Base-by-base conservation (phyloP, 2,113 vertebrate species). In the Formicarius rufipectus region DNA sequence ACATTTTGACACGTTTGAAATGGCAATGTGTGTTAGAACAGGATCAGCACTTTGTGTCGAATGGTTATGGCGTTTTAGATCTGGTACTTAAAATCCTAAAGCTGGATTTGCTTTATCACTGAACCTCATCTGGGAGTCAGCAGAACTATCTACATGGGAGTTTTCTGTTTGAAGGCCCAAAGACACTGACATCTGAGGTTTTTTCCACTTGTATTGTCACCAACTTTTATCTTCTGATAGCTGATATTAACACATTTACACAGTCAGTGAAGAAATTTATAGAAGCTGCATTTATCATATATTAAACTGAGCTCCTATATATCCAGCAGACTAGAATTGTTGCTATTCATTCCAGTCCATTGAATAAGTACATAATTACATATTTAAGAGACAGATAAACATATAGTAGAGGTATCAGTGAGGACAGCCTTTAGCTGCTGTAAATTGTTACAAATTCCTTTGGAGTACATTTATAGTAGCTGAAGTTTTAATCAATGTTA, bases 401-500 rank as follows among this genome's bases (percentile, higher is more conserved):
- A 77, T 53, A 75, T 18, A 86, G 45, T 62, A 73, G 62, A 82
- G 40, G 44, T 72, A 82, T 87, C 53, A 47, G 14, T 64, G 60
- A 92, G 35, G 59, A 89, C 94, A 31, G 53, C 63, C 50, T 35
- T 88, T 53, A 84, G 30, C 50, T 88, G 50, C 35, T 89, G 55
- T 58, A 93, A 96, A 71, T 90, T 90, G 71, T 73, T 91, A 63
- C 23, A 79, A 50, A 90, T 83, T 82, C 67, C 39, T 89, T 23
- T 87, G 35, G 37, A 84, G 33, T 59, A 21, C 44, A 33, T 80
- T 89, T 89, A 21, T 73, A 63, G 78, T 59, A 44, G 22, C 30
- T 93, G 87, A 91, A 73, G 50, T 84, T 95, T 91, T 95, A 96
- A 91, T 96, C 90, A 77, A 93, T 95, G 87, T 87, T 90, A 31